phyloP scores from a whole-genome alignment of 1,140 invertebrate genomes.

The Campodea augens region DNA sequence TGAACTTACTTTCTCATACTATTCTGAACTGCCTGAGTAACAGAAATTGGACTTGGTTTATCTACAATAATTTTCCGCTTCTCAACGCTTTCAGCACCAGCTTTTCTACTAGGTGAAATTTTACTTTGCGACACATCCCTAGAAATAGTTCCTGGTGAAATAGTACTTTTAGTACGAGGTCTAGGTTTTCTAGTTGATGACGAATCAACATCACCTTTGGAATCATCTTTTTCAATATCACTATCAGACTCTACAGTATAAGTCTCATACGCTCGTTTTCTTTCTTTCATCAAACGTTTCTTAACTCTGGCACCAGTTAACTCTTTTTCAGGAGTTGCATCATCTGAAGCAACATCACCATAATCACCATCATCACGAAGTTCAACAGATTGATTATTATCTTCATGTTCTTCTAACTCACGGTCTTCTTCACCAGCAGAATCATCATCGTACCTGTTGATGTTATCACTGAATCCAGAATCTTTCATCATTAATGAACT shows the following conservation, averaged over 20 bases:
- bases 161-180: too few relatives aligned
- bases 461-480: neutral
- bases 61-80: neutral
- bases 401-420: neutral
- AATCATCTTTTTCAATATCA: neutral
- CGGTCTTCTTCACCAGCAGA: neutral
- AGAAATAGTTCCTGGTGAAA: too few relatives aligned
- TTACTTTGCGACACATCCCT: too few relatives aligned
- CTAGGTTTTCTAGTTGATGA: too few relatives aligned
- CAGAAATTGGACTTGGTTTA: conserved; percentile 17
- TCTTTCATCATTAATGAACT: neutral
- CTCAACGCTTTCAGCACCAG: neutral
- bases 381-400: conserved; percentile 4
- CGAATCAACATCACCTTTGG: too few relatives aligned
- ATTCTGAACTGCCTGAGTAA: conserved; percentile 28
- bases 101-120: neutral
- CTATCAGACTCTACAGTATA: neutral
- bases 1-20: conserved; percentile 27
- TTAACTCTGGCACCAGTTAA: neutral
- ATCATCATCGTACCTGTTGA: neutral
- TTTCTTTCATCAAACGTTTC: neutral
- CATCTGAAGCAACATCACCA: neutral
- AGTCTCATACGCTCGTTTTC: neutral
- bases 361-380: neutral
- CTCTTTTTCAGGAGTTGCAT: neutral